Evolutionary conservation across 2,113 vertebrate genomes (phyloP).

Genomic region (Cercocebus atys): DNA sequence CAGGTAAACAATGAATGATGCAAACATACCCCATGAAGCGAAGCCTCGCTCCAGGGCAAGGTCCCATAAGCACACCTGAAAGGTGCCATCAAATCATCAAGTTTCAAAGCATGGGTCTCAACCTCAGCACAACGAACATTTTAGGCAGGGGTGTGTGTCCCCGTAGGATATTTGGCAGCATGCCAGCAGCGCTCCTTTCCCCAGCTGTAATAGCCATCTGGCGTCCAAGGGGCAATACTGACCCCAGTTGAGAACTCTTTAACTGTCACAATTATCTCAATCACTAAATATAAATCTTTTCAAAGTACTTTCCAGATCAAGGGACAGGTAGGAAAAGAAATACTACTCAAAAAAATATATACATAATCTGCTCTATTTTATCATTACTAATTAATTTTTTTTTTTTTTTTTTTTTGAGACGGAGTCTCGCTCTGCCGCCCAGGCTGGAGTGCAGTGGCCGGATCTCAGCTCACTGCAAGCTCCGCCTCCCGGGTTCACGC

Average conservation of each 20-base stretch:
- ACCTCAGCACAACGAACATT: not conserved
- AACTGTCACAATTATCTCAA: not conserved
- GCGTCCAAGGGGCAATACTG: not conserved
- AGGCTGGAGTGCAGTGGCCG: too few species aligned
- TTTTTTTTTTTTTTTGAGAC: too few species aligned
- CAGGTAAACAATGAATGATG: not conserved
- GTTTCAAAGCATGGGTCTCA: not conserved
- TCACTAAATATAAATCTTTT: not conserved
- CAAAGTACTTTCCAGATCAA: not conserved
- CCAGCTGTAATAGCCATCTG: not conserved
- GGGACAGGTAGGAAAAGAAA: not conserved
- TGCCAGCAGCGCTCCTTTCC: not conserved
- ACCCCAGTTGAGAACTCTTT: not conserved
- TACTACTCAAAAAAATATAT: not conserved
- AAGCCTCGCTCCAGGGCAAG: not conserved
- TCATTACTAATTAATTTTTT: too few species aligned
- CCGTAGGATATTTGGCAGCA: not conserved
- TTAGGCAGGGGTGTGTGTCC: not conserved
- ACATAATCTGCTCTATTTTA: not conserved
- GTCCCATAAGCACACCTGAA: accelerated
- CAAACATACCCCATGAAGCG: not conserved
- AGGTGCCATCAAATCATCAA: accelerated
- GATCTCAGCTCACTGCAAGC: too few species aligned
- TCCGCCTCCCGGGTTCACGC: too few species aligned
- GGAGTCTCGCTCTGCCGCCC: too few species aligned